These are phyloP conservation scores for Piprites chloris DNA, from an alignment of 2,113 vertebrate species.

Conservation along the genomic window DNA sequence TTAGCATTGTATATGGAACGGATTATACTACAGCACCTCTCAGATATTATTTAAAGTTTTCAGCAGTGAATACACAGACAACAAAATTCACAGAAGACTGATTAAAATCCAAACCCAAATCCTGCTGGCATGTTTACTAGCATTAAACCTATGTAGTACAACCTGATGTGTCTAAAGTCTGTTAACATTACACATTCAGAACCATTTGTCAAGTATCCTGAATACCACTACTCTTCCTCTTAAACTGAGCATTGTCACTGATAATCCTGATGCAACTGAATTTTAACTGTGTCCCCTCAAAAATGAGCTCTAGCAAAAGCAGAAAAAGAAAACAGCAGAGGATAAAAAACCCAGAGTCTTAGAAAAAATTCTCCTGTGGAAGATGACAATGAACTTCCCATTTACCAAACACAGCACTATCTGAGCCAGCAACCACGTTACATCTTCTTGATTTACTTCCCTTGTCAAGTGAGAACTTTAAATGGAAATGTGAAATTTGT, in stretches of 20 bases:
- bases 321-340: neutral
- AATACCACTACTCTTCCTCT: neutral
- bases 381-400: neutral
- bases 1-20: neutral
- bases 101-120: rapidly evolving
- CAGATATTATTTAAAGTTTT: neutral
- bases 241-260: neutral
- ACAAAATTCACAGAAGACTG: neutral
- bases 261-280: neutral
- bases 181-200: neutral
- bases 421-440: neutral
- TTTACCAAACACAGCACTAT: neutral
- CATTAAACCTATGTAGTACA: neutral
- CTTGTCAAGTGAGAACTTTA: neutral
- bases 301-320: neutral
- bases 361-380: neutral
- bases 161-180: neutral
- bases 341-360: neutral
- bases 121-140: neutral
- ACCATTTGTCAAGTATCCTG: neutral
- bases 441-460: neutral
- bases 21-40: neutral
- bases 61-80: neutral
- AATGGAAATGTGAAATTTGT: neutral
- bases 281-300: neutral